A percentile compares a stretch with the other conserved stretches of the same genome.
These are phyloP conservation scores for Epinephelus cyanopodus DNA, from an alignment of 2,113 vertebrate species.

Conservation along the genomic window DNA sequence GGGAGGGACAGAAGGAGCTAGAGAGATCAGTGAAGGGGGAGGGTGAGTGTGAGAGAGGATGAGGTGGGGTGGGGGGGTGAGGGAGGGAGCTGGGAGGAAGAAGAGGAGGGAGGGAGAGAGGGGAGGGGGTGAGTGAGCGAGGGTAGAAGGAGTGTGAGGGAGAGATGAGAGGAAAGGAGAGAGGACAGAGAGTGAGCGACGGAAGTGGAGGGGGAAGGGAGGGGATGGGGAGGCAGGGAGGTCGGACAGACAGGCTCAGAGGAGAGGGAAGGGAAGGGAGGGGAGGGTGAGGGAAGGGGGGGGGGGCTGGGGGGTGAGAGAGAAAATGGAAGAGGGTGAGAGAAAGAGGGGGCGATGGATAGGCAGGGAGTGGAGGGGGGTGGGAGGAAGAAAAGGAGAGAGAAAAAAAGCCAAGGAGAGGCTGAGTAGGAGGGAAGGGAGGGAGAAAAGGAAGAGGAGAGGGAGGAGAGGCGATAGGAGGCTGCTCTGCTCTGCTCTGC, in stretches of 20 bases:
- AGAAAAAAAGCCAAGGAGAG: slow-evolving; percentile 47
- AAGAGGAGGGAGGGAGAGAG: neutral
- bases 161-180: slow-evolving; percentile 53
- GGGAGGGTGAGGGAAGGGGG: slow-evolving; percentile 25
- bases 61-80: neutral
- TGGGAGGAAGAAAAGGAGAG: slow-evolving; percentile 27
- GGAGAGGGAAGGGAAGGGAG: slow-evolving; percentile 32
- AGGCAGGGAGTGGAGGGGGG: slow-evolving; percentile 8
- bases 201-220: slow-evolving; percentile 47
- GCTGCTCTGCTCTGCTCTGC: slow-evolving; percentile 35
- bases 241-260: slow-evolving; percentile 52
- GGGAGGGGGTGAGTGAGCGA: neutral
- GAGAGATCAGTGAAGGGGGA: slow-evolving; percentile 26
- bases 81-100: slow-evolving; percentile 33
- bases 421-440: slow-evolving; percentile 56
- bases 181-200: slow-evolving; percentile 49
- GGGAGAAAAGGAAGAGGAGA: slow-evolving; percentile 60
- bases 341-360: slow-evolving; percentile 44
- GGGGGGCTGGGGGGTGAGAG: slow-evolving; percentile 2
- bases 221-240: slow-evolving; percentile 57
- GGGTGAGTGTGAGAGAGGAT: slow-evolving; percentile 37
- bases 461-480: slow-evolving; percentile 60
- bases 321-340: slow-evolving; percentile 52
- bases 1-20: slow-evolving; percentile 30
- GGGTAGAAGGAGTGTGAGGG: slow-evolving; percentile 41